A percentile compares a stretch with the other conserved stretches of the same genome.
These are phyloP conservation scores for Synergus japonicus DNA, from an alignment of 2,888 invertebrate genomes.

Conservation along the genomic window DNA sequence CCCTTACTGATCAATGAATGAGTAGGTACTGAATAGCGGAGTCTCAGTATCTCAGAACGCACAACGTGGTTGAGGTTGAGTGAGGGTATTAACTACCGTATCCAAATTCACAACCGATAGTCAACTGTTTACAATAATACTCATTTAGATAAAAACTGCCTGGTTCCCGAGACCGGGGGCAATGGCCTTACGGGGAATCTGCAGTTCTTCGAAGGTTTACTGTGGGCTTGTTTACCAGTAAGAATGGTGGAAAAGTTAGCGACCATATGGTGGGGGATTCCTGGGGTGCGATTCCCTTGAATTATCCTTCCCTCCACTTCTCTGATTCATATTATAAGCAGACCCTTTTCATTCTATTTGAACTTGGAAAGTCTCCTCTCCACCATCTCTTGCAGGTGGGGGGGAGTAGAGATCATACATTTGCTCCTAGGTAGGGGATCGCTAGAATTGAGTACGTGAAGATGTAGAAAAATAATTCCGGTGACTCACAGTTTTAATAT, in stretches of 20 bases:
- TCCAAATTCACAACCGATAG: background rate
- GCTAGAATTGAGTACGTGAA: no score
- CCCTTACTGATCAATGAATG: background rate
- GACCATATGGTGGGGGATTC: conserved; percentile 10
- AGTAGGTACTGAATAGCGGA: background rate
- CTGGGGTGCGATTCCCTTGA: background rate
- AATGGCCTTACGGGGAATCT: background rate
- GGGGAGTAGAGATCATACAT: background rate
- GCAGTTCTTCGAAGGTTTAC: background rate
- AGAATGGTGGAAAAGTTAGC: background rate
- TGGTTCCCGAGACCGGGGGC: background rate
- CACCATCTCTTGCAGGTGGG: background rate
- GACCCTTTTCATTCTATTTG: background rate
- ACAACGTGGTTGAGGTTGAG: no score
- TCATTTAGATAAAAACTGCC: background rate
- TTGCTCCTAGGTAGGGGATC: no score
- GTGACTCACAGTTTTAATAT: no score
- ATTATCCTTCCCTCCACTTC: background rate
- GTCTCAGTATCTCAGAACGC: background rate
- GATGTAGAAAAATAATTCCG: no score
- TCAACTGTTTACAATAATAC: background rate
- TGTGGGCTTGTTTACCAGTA: background rate
- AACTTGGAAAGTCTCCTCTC: background rate
- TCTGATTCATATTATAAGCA: background rate
- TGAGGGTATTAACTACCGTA: background rate